Percentiles rank a stretch among this genome's conserved stretches.
phyloP scores from a whole-genome alignment of 2,113 vertebrate genomes.

The Indicator maculatus region DNA sequence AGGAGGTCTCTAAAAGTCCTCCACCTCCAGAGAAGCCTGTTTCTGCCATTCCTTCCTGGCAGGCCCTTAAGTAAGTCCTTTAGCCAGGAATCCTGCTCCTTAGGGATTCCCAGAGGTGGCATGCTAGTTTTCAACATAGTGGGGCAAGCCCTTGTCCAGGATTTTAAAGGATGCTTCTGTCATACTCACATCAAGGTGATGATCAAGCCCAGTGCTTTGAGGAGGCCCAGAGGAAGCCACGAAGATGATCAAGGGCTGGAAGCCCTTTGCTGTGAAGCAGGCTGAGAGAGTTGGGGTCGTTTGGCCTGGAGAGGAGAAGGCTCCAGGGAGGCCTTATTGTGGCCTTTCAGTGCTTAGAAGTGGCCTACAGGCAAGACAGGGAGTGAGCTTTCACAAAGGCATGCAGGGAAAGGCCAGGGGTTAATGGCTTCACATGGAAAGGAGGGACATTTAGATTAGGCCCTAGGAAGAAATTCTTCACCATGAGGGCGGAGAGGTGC shows the following conservation, averaged over 20 bases:
- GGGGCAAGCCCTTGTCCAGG: not conserved
- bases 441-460: too few relatives aligned
- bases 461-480: too few relatives aligned
- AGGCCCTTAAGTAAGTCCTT: not conserved
- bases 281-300: too few relatives aligned
- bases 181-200: not conserved
- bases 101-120: not conserved
- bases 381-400: too few relatives aligned
- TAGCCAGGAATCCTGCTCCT: not conserved
- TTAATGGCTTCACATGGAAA: too few relatives aligned
- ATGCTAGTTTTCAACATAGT: accelerated
- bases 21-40: not conserved
- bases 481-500: too few relatives aligned
- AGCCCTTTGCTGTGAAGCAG: not conserved
- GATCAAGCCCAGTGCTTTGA: not conserved
- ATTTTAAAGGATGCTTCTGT: not conserved
- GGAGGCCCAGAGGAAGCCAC: not conserved
- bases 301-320: too few relatives aligned
- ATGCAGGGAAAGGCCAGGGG: too few relatives aligned
- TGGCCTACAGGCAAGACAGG: too few relatives aligned
- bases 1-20: not conserved
- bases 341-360: too few relatives aligned
- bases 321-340: too few relatives aligned
- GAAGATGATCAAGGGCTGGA: not conserved
- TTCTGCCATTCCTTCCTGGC: not conserved